These are phyloP conservation scores for Sorex fumeus DNA, from an alignment of 2,113 vertebrate species.

Conservation along the genomic window DNA sequence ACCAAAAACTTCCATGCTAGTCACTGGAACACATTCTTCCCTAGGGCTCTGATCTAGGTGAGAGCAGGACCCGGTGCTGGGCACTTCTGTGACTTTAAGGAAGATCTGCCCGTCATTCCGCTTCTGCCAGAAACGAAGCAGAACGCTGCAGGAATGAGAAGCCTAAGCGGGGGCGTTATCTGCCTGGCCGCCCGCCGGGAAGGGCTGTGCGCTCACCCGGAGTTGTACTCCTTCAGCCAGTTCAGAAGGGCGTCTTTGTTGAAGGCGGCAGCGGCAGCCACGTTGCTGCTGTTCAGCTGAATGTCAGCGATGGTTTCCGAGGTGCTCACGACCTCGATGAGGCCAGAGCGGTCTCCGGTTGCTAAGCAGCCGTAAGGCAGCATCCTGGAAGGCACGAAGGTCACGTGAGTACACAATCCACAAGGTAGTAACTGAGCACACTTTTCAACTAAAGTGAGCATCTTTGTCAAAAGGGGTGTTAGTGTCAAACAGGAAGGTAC, in stretches of 20 bases:
- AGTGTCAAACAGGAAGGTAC: conserved; percentile 18
- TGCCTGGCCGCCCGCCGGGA: neutral
- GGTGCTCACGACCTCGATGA: conserved; percentile 98
- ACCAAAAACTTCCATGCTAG: neutral
- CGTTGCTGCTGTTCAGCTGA: conserved; percentile 98
- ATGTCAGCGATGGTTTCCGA: conserved; percentile 99
- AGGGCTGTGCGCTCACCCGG: conserved; percentile 90
- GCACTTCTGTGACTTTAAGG: neutral
- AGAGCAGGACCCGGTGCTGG: conserved; percentile 18
- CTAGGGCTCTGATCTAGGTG: neutral
- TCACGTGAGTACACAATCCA: neutral
- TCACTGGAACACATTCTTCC: neutral
- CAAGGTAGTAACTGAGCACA: neutral
- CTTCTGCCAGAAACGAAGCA: conserved; percentile 8
- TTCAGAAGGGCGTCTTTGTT: conserved; percentile 99
- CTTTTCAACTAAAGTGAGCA: neutral
- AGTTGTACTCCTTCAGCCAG: conserved; percentile 98
- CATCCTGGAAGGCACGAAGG: conserved; percentile 90
- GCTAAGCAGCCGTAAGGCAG: conserved; percentile 97
- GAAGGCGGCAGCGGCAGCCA: conserved; percentile 98
- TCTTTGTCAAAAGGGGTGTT: neutral
- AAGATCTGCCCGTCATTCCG: neutral
- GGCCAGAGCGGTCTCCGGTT: conserved; percentile 96
- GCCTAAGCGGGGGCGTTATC: neutral
- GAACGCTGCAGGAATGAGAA: neutral